These are phyloP conservation scores for Hassar affinis DNA, from an alignment of 2,113 vertebrate species.

Conservation along the genomic window DNA sequence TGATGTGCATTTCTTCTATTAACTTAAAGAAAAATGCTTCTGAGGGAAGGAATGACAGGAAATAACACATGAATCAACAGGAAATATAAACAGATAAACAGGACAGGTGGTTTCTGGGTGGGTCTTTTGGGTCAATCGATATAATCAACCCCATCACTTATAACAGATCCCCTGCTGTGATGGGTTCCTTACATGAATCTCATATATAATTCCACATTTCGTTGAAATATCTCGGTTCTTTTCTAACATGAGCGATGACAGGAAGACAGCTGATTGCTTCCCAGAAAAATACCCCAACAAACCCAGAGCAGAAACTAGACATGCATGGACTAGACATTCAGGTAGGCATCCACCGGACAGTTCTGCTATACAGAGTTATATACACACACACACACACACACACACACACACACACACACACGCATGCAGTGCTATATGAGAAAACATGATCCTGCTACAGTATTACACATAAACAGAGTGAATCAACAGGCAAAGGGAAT, in stretches of 20 bases:
- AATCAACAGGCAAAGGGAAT: constrained; percentile 18
- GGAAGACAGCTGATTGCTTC: constrained; percentile 25
- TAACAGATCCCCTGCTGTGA: neutral
- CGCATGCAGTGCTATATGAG: constrained; percentile 47
- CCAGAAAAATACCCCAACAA: neutral
- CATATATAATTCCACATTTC: neutral
- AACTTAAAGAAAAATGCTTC: neutral
- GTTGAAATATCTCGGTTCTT: neutral
- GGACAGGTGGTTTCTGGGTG: too few relatives aligned
- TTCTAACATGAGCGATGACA: neutral
- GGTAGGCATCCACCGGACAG: constrained; percentile 19
- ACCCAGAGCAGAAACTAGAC: constrained; percentile 33
- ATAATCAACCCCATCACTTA: too few relatives aligned
- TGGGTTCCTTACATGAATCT: neutral
- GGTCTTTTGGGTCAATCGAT: too few relatives aligned
- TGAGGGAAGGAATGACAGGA: neutral
- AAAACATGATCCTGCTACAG: constrained; percentile 25
- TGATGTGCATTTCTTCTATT: neutral
- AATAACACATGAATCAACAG: neutral
- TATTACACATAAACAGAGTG: constrained; percentile 27
- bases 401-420: constrained; percentile 44
- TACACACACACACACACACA: constrained; percentile 40
- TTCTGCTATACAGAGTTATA: constrained; percentile 38
- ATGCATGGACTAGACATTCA: constrained; percentile 45
- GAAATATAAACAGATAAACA: neutral